phyloP scores from a whole-genome alignment of 2,113 vertebrate genomes.

The Malaclemys terrapin region DNA sequence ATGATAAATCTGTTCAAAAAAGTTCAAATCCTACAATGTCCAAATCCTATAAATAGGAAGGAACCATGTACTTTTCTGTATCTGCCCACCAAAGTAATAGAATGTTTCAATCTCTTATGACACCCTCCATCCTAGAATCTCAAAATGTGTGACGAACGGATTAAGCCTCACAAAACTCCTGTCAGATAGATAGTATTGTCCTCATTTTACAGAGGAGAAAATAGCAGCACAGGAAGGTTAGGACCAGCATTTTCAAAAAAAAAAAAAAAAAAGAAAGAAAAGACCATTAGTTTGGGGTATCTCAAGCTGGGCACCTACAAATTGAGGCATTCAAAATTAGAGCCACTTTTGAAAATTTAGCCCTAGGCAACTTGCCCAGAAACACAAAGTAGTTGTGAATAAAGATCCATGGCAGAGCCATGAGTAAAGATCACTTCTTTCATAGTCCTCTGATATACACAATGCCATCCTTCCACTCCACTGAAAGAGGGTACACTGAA shows the following conservation, averaged over 20 bases:
- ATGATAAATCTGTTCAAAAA: not conserved
- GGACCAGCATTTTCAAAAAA: not conserved
- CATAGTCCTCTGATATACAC: not conserved
- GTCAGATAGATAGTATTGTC: not conserved
- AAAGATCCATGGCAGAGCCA: not conserved
- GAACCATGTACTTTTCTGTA: rapidly evolving
- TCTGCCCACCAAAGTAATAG: not conserved
- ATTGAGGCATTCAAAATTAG: not conserved
- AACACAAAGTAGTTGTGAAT: not conserved
- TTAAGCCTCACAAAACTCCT: rapidly evolving
- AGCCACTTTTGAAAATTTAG: rapidly evolving
- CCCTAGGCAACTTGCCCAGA: rapidly evolving
- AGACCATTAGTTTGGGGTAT: rapidly evolving
- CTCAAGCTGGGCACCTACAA: not conserved
- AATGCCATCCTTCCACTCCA: rapidly evolving
- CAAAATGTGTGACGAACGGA: not conserved
- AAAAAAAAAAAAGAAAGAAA: no score
- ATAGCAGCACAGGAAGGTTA: rapidly evolving
- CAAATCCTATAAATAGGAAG: not conserved
- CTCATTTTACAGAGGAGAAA: not conserved
- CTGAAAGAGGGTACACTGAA: not conserved
- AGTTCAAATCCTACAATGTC: not conserved
- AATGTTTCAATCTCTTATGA: rapidly evolving
- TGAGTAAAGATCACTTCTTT: rapidly evolving
- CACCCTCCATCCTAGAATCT: not conserved